Evolutionary conservation across 30 jellyfish, hydroid and myxozoan species (phyloP), one percentile per base, ranked within the genome.

Genomic region (Aurelia sp.): DNA sequence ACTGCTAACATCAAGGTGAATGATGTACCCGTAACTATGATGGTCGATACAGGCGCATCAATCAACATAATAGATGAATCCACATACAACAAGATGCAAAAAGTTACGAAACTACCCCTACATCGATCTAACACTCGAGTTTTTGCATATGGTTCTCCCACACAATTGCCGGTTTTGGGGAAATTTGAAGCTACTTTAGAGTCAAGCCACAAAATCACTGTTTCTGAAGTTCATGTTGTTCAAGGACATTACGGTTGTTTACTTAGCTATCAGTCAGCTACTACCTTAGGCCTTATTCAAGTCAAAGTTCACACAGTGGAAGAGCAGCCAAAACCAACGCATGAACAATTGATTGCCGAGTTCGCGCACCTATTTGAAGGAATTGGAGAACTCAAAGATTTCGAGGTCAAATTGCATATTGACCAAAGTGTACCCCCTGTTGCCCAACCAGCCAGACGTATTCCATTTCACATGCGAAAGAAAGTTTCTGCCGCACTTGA

Each of bases 121-220:
- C 38, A 22, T 20, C 50, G 77, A 2, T 31, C 66, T 4, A 67
- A 15, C 17, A 68, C 47, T 30, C 50, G 60, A 24, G 31, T 84
- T 70, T 84, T 84, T 72, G 80, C 93, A 18, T 71, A 84, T 22
- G 87, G 93, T 35, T 35, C 87, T 38, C 20, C 81, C 17, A 35
- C 59, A 18, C 87, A 71, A 57, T 58, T 84, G 72, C 87, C 87
- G 0, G 61, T 84, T 9, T 24, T 84, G 16, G 86, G 87, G 20
- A 84, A 58, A 62, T 84, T 72, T 59, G 72, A 53, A 55, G 86
- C 81, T 4, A 20, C 72, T 17, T 22, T 72, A 21, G 74, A 63
- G 62, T 70, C 93, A 16, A 71, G n/a, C 71, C 33, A 2, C 33
- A 27, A 27, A 27, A 27, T 27, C 33, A 27, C 33, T 2, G 33